These are phyloP conservation scores for Parotocinclus haroldoi DNA, from an alignment of 2,797 vertebrate genomes.

Conservation along the genomic window DNA sequence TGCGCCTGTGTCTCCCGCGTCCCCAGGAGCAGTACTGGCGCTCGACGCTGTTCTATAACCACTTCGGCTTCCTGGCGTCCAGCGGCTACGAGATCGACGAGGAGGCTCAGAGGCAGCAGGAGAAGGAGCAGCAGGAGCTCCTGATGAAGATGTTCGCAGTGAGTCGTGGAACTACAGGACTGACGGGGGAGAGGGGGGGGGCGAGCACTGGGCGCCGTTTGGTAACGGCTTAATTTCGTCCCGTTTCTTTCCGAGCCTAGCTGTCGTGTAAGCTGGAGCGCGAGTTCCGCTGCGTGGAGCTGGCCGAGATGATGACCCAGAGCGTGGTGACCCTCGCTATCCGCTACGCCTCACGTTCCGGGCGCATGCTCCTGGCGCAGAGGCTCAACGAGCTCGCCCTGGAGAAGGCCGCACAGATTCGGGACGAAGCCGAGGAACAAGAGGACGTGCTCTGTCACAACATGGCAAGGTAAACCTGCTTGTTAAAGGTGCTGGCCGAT, in stretches of 20 bases:
- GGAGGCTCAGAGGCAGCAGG: conserved; percentile 67
- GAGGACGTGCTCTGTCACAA: conserved; percentile 65
- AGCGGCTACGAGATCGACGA: conserved; percentile 86
- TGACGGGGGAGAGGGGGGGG: too few relatives aligned
- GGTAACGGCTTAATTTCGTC: too few relatives aligned
- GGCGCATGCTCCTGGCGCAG: conserved; percentile 83
- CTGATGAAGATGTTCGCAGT: conserved; percentile 98
- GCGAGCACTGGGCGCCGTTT: too few relatives aligned
- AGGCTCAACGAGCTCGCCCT: conserved; percentile 82
- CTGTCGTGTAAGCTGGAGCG: conserved; percentile 91
- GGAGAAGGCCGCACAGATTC: conserved; percentile 77
- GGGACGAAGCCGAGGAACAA: conserved; percentile 61
- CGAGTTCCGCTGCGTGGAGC: conserved; percentile 90
- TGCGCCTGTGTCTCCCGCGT: neutral
- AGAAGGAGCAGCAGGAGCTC: conserved; percentile 91
- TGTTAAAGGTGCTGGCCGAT: neutral
- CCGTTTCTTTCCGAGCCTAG: conserved; percentile 57
- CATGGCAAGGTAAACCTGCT: conserved; percentile 62
- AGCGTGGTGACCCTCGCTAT: conserved; percentile 84
- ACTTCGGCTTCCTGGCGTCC: conserved; percentile 81
- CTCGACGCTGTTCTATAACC: conserved; percentile 82
- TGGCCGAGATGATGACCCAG: conserved; percentile 88
- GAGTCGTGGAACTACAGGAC: too few relatives aligned
- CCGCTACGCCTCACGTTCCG: conserved; percentile 88
- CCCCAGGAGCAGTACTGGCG: conserved; percentile 93